These are phyloP conservation scores for Lepidostoma basale DNA, from an alignment of 1,140 invertebrate genomes.

Conservation along the genomic window DNA sequence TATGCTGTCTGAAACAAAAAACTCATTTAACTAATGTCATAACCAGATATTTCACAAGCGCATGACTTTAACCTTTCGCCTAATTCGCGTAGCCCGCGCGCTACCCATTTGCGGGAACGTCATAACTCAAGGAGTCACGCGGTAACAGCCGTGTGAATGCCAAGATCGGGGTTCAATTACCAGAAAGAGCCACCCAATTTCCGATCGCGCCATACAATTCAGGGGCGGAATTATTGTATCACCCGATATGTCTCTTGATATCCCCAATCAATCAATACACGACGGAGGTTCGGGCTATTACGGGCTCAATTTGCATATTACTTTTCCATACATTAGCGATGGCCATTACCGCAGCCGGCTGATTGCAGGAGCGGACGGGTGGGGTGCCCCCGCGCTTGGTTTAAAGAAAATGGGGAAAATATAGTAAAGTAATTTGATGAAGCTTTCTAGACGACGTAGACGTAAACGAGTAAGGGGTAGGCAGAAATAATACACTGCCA, in stretches of 20 bases:
- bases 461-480: too few relatives aligned
- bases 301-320: slow-evolving; percentile 1
- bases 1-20: too few relatives aligned
- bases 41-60: too few relatives aligned
- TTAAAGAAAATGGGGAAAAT: too few relatives aligned
- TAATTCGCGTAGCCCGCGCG: not conserved
- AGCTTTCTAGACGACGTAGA: too few relatives aligned
- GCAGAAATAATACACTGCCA: too few relatives aligned
- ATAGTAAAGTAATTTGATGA: too few relatives aligned
- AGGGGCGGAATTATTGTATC: not conserved
- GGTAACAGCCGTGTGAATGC: not conserved
- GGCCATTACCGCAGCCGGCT: not conserved
- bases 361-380: too few relatives aligned
- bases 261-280: slow-evolving; percentile 11
- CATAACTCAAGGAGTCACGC: not conserved
- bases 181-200: not conserved
- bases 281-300: not conserved
- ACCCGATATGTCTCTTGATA: not conserved
- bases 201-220: not conserved
- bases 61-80: not conserved
- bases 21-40: too few relatives aligned
- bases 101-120: not conserved
- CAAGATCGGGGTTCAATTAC: not conserved
- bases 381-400: too few relatives aligned
- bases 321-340: not conserved